A percentile compares a stretch with the other conserved stretches of the same genome.
Evolutionary conservation across 2,888 invertebrate species (phyloP).

Genomic region (Labia minor): DNA sequence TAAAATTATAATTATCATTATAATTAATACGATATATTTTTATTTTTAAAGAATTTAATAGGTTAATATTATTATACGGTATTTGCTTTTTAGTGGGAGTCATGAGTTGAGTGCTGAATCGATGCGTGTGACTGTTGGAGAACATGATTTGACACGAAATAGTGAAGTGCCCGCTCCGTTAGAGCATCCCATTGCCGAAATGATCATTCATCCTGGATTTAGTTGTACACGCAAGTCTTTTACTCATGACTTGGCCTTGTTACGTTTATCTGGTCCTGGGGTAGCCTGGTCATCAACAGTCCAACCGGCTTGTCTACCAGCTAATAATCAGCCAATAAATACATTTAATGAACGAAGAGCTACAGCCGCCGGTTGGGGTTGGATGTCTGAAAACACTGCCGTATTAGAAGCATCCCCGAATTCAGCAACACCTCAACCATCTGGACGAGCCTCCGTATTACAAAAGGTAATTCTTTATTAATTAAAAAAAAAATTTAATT

Average conservation of each 20-base stretch:
- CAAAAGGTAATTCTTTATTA: slow-evolving; percentile 50
- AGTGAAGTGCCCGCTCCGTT: slow-evolving; percentile 40
- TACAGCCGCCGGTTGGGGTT: slow-evolving; percentile 78
- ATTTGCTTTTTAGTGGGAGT: slow-evolving; percentile 44
- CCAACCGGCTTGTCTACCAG: slow-evolving; percentile 67
- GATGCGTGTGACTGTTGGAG: slow-evolving; percentile 57
- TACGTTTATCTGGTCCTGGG: slow-evolving; percentile 47
- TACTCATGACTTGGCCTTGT: slow-evolving; percentile 52
- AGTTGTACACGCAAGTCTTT: slow-evolving; percentile 39
- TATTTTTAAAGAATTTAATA: too few species aligned
- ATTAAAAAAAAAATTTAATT: too few species aligned
- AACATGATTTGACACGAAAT: slow-evolving; percentile 51
- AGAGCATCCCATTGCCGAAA: slow-evolving; percentile 40
- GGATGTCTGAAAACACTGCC: slow-evolving; percentile 58
- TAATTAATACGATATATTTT: too few species aligned
- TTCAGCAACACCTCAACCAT: slow-evolving; percentile 33
- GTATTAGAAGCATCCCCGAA: background rate
- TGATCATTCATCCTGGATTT: slow-evolving; percentile 66
- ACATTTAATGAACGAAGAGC: slow-evolving; percentile 49
- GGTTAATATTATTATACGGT: too few species aligned
- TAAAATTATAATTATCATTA: too few species aligned
- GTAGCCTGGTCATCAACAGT: slow-evolving; percentile 36
- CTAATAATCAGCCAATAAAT: slow-evolving; percentile 34
- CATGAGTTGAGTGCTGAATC: slow-evolving; percentile 51
- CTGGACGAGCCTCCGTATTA: slow-evolving; percentile 55